Conservation (phyloP, 1,140 invertebrate genomes). For the Lucilia cuprina region DNA sequence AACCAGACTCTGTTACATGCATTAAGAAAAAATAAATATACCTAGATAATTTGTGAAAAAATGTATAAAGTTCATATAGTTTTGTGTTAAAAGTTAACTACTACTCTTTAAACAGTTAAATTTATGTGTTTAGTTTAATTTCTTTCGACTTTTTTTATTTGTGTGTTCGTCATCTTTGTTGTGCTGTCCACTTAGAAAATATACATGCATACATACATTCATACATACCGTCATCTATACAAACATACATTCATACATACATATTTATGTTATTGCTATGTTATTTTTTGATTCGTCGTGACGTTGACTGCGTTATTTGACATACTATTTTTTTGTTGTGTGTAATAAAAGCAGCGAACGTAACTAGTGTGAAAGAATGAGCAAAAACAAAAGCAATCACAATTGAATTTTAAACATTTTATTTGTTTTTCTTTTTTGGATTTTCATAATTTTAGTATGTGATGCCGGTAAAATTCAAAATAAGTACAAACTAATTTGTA, state of each 20-base stretch:
- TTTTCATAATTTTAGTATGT: background rate
- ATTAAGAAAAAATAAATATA: background rate
- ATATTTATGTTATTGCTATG: background rate
- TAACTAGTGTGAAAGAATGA: background rate
- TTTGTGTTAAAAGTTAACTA: background rate
- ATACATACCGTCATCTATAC: no score
- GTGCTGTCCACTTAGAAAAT: constrained; percentile 2
- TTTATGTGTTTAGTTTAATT: background rate
- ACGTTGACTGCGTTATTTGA: background rate
- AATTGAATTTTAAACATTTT: background rate
- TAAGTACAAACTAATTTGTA: background rate
- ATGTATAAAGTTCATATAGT: background rate
- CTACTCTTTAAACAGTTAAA: background rate
- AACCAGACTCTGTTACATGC: background rate
- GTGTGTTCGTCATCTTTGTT: constrained; percentile 14
- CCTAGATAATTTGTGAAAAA: background rate
- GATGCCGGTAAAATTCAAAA: background rate
- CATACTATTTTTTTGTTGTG: background rate
- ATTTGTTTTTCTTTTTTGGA: background rate
- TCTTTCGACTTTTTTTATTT: background rate
- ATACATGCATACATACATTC: no score
- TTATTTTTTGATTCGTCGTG: background rate
- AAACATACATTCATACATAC: no score
- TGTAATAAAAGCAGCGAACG: background rate
- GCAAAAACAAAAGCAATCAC: constrained; percentile 1